These are phyloP conservation scores for Puntigrus tetrazona DNA, from an alignment of 2,113 vertebrate genomes.

Conservation along the genomic window DNA sequence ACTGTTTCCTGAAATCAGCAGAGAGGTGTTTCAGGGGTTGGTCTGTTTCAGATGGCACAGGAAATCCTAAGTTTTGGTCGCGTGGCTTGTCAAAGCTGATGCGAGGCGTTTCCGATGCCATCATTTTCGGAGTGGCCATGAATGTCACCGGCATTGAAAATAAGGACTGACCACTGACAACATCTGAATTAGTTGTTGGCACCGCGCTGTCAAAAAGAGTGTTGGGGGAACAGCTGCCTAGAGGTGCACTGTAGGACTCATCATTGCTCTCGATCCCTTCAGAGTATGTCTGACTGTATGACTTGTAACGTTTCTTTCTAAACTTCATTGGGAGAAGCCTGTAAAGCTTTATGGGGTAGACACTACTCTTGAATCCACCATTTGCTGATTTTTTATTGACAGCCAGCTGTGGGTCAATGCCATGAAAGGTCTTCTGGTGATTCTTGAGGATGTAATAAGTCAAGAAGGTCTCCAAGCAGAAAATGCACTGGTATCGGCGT, in stretches of 20 bases:
- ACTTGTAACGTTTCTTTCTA: conserved; percentile 87
- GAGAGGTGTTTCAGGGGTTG: conserved; percentile 33
- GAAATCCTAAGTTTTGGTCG: conserved; percentile 61
- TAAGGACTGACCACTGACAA: conserved; percentile 51
- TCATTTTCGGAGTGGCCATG: conserved; percentile 78
- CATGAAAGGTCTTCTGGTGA: conserved; percentile 97
- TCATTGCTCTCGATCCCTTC: conserved; percentile 71
- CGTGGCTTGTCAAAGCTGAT: conserved; percentile 71
- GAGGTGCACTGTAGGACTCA: conserved; percentile 66
- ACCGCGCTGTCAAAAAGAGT: conserved; percentile 78
- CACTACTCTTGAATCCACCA: conserved; percentile 86
- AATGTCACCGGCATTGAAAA: conserved; percentile 75
- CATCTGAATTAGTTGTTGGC: conserved; percentile 65
- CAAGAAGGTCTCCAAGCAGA: conserved; percentile 97
- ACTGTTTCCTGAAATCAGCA: conserved; percentile 47
- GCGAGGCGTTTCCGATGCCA: conserved; percentile 74
- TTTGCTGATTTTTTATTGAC: conserved; percentile 91
- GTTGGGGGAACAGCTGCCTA: conserved; percentile 72
- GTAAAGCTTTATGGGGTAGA: conserved; percentile 96
- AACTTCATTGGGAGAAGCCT: conserved; percentile 96
- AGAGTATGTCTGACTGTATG: conserved; percentile 83
- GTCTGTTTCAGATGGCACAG: conserved; percentile 56
- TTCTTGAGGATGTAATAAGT: conserved; percentile 98
- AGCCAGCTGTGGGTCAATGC: conserved; percentile 90
- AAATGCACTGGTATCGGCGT: conserved; percentile 96